Evolutionary conservation across 2,888 invertebrate species (phyloP).

Genomic region (Nomada lathburiana): DNA sequence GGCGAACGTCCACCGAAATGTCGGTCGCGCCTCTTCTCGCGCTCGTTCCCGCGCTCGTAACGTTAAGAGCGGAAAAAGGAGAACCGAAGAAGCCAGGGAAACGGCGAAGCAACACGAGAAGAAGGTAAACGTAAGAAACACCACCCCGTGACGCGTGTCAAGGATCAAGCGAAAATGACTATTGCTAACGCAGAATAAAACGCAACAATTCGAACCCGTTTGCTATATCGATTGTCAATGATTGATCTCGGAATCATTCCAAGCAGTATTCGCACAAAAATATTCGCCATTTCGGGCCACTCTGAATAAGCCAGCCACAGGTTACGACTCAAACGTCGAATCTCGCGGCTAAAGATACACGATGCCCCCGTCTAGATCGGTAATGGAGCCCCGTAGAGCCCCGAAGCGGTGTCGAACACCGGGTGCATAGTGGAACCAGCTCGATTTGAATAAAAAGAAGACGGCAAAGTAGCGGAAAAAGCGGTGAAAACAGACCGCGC

Average conservation of each 20-base stretch:
- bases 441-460: slow-evolving; percentile 58
- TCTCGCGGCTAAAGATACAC: background rate
- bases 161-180: background rate
- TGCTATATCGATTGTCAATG: no score
- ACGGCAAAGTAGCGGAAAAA: slow-evolving; percentile 63
- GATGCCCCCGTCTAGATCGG: background rate
- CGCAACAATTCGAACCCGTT: no score
- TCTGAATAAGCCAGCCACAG: background rate
- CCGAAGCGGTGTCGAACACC: background rate
- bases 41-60: slow-evolving; percentile 40
- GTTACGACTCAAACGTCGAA: background rate
- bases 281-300: background rate
- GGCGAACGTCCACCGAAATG: slow-evolving; percentile 45
- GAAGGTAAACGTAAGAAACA: background rate
- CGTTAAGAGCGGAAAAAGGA: background rate
- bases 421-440: slow-evolving; percentile 52
- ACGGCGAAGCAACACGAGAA: background rate
- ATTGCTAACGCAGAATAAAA: no score
- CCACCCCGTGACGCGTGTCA: background rate
- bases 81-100: background rate
- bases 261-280: no score
- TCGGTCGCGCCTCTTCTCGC: slow-evolving; percentile 42
- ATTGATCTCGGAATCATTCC: no score
- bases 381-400: background rate
- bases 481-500: slow-evolving; percentile 74